Evolutionary conservation across 1,140 invertebrate genomes (phyloP), one percentile per base, ranked within the genome.

Genomic region (Drosophila leontia): DNA sequence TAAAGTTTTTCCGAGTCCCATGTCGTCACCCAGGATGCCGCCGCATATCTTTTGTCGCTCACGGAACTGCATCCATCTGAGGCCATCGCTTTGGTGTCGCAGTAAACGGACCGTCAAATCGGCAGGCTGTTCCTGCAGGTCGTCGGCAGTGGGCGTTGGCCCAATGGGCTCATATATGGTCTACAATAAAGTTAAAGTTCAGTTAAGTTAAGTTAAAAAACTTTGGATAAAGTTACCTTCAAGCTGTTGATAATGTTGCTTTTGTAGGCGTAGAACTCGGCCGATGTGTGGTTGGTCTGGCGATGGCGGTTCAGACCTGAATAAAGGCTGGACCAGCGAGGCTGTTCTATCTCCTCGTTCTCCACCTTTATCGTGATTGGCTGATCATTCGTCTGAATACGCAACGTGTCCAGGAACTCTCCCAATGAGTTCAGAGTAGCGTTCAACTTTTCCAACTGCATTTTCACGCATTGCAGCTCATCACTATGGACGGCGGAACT

Each of bases 21-120:
- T 85, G n/a, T 85, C 82, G 5, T 85, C 82, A 7, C 78, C 82
- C 15, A 85, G 44, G 8, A 85, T 85, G 9, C 82, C 82, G 7
- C 82, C 82, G 7, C 56, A 19, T 11, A 83, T 62, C 8, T 15
- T 94, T 91, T 98, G 96, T 0, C 47, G 53, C 19, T 99, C 98
- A 44, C 98, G 93, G 97, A 97, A 99, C 3, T 95, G 65, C 47
- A 99, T 92, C 98, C 98, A 99, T 13, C 95, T 94, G 0, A 99
- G 93, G 1, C 96, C 9, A 13, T 71, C 15, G 8, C 8, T 23
- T 9, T 83, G 80, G 41, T 83, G 80, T 6, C 75, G 70, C 17
- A 83, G 6, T 17, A 83, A 39, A 3, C 44, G 41, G 0, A 83
- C 81, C 9, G 26, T 26, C 7, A 83, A 41, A 4, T 42, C n/a